These are phyloP conservation scores for Puntigrus tetrazona DNA, from an alignment of 2,113 vertebrate species.

Conservation along the genomic window DNA sequence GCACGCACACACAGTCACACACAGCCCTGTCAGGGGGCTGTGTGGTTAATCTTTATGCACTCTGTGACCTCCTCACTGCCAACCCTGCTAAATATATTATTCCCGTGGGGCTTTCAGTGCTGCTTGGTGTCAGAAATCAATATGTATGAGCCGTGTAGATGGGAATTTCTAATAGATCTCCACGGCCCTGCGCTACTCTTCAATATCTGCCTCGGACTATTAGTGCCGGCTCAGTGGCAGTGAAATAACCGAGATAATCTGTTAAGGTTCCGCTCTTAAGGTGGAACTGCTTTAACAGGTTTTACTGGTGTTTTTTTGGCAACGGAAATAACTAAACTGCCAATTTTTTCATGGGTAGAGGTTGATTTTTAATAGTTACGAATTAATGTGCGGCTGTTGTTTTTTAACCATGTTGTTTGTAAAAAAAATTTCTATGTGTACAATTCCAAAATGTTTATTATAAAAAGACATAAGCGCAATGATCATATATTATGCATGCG, in stretches of 20 bases:
- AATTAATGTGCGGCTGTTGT: background rate
- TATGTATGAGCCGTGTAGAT: conserved; percentile 99
- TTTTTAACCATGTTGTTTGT: conserved; percentile 6
- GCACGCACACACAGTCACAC: conserved; percentile 59
- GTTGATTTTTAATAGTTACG: background rate
- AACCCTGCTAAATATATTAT: conserved; percentile 99
- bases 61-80: conserved; percentile 96
- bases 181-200: conserved; percentile 97
- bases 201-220: conserved; percentile 99
- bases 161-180: conserved; percentile 99
- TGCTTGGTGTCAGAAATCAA: conserved; percentile 99
- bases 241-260: conserved; percentile 99
- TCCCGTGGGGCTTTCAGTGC: conserved; percentile 98
- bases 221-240: conserved; percentile 99
- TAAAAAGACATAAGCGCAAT: background rate
- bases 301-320: background rate
- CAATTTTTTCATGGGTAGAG: background rate
- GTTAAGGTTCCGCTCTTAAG: conserved; percentile 99
- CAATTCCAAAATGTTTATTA: conserved; percentile 28
- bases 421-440: conserved; percentile 6
- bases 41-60: conserved; percentile 99
- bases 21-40: conserved; percentile 84
- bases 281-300: conserved; percentile 78
- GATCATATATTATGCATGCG: background rate
- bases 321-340: background rate